phyloP scores from a whole-genome alignment of 1,140 invertebrate genomes.

The Pogonus chalceus region DNA sequence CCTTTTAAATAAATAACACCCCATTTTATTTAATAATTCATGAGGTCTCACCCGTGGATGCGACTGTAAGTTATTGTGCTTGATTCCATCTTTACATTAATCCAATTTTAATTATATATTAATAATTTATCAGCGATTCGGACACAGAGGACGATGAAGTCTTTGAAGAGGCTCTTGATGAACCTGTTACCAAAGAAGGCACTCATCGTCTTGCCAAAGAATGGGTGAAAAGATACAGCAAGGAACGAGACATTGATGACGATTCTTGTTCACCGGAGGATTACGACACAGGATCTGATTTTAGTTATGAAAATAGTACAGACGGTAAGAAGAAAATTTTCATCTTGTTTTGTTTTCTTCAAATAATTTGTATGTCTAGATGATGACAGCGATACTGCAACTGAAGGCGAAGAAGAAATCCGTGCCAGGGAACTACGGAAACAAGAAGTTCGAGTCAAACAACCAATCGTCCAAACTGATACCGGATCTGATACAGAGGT shows the following conservation, averaged over 20 bases:
- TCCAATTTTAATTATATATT: constrained; percentile 17
- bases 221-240: constrained; percentile 39
- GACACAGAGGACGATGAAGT: constrained; percentile 49
- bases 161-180: constrained; percentile 51
- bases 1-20: background rate
- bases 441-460: constrained; percentile 55
- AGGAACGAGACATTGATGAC: constrained; percentile 20
- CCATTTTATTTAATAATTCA: constrained; percentile 5
- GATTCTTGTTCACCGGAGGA: constrained; percentile 25
- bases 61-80: background rate
- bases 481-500: constrained; percentile 69
- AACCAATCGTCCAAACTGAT: constrained; percentile 52
- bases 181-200: constrained; percentile 52
- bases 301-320: constrained; percentile 51
- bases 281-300: constrained; percentile 48
- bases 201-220: constrained; percentile 53
- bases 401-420: constrained; percentile 61
- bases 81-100: constrained; percentile 5
- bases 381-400: constrained; percentile 60
- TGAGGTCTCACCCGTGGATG: constrained; percentile 4
- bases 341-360: constrained; percentile 2
- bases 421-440: constrained; percentile 52
- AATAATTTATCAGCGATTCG: constrained; percentile 37
- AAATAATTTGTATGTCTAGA: constrained; percentile 36
- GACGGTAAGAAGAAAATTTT: constrained; percentile 39